phyloP scores from a whole-genome alignment of 2,888 invertebrate species.

The Cheilosia soror region DNA sequence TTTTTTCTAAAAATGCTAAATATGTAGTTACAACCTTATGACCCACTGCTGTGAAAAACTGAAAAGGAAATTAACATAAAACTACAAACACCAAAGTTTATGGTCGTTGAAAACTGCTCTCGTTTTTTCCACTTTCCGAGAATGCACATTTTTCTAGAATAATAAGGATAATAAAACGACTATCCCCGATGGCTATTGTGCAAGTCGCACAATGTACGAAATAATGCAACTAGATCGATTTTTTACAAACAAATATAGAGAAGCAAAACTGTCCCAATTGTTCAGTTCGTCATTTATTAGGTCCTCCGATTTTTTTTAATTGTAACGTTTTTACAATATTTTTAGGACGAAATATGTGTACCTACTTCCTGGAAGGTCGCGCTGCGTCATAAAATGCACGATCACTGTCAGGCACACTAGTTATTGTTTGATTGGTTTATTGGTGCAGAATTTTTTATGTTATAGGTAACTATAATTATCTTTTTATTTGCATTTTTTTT shows the following conservation, averaged over 20 bases:
- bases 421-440: constrained; percentile 38
- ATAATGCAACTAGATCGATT: constrained; percentile 69
- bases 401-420: constrained; percentile 19
- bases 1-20: too few species aligned
- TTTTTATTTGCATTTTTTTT: constrained; percentile 71
- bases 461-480: constrained; percentile 54
- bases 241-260: constrained; percentile 42
- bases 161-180: constrained; percentile 45
- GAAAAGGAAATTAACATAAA: constrained; percentile 14
- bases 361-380: constrained; percentile 52
- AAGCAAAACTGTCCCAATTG: constrained; percentile 23
- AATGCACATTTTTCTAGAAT: constrained; percentile 1
- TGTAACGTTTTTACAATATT: constrained; percentile 56
- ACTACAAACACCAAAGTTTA: neutral
- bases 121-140: constrained; percentile 12
- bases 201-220: constrained; percentile 40
- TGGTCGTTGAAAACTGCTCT: constrained; percentile 3
- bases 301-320: constrained; percentile 65
- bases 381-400: constrained; percentile 29
- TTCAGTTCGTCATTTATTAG: constrained; percentile 40
- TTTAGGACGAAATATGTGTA: neutral
- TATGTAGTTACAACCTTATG: too few species aligned
- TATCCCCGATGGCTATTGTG: neutral
- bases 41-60: constrained; percentile 13
- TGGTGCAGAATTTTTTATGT: constrained; percentile 57